Evolutionary conservation across 2,888 invertebrate genomes (phyloP).

Genomic region (Stenchaetothrips biformis): DNA sequence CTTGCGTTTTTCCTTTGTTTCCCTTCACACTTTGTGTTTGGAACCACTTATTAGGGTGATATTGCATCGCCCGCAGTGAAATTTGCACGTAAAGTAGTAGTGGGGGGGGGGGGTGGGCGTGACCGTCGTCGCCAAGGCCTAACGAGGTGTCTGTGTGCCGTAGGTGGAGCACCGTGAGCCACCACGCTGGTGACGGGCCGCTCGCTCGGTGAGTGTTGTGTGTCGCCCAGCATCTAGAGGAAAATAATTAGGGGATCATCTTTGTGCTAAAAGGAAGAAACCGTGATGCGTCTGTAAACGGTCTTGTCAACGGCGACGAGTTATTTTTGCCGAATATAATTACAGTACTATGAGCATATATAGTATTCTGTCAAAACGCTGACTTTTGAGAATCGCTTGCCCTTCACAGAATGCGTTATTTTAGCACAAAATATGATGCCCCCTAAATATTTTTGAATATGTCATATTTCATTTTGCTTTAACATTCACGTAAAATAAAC

Average conservation of each 20-base stretch:
- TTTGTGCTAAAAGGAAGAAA: slow-evolving; percentile 7
- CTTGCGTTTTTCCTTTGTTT: not conserved
- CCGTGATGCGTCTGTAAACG: slow-evolving; percentile 18
- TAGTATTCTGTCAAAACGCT: too few relatives aligned
- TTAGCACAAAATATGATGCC: too few relatives aligned
- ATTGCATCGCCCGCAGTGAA: not conserved
- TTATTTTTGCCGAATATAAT: not conserved
- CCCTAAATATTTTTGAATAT: too few relatives aligned
- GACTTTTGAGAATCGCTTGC: too few relatives aligned
- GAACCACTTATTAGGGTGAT: not conserved
- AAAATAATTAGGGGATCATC: slow-evolving; percentile 13
- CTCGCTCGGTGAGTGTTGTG: slow-evolving; percentile 15
- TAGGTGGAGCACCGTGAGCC: slow-evolving; percentile 13
- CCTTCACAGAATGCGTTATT: too few relatives aligned
- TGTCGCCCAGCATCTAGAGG: too few relatives aligned
- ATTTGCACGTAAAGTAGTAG: not conserved
- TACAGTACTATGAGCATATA: too few relatives aligned
- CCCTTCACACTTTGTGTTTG: too few relatives aligned
- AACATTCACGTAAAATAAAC: too few relatives aligned
- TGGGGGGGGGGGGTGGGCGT: not conserved
- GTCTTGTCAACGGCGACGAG: slow-evolving; percentile 24
- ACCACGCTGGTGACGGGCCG: slow-evolving; percentile 19
- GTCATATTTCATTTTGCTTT: too few relatives aligned
- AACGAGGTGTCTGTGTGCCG: not conserved
- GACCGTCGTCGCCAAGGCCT: not conserved